Conservation (phyloP, 2,797 vertebrate genomes). For the Clamator glandarius region DNA sequence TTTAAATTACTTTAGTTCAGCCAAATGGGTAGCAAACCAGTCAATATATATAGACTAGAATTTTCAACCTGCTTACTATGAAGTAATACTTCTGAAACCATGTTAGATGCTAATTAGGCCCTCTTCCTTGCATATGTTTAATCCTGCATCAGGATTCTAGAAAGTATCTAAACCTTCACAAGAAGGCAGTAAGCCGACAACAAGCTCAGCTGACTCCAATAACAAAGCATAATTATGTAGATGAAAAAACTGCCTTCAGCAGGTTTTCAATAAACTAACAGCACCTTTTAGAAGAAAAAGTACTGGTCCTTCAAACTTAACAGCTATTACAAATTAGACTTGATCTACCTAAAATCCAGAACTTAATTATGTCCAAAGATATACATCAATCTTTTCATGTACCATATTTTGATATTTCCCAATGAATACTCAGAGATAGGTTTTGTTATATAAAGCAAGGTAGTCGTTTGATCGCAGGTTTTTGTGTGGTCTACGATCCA, state of each 20-base stretch:
- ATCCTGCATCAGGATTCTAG: neutral
- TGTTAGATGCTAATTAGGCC: neutral
- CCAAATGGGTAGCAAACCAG: too few relatives aligned
- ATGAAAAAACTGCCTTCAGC: neutral
- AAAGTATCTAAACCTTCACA: neutral
- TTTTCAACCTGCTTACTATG: neutral
- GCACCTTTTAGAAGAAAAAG: neutral
- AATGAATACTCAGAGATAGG: neutral
- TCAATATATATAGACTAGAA: neutral
- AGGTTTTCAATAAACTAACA: neutral
- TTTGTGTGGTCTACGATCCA: neutral
- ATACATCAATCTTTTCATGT: neutral
- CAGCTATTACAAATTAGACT: neutral
- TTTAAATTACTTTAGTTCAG: too few relatives aligned
- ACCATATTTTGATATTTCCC: neutral
- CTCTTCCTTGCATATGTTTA: neutral
- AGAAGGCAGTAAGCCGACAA: neutral
- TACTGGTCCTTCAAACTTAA: neutral
- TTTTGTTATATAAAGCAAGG: neutral
- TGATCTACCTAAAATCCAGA: neutral
- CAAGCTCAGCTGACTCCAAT: neutral
- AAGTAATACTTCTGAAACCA: neutral
- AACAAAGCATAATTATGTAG: neutral
- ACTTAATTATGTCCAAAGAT: neutral
- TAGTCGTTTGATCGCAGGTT: fast-evolving